A percentile compares a stretch with the other conserved stretches of the same genome.
Evolutionary conservation across 1,140 invertebrate species (phyloP).

Genomic region (Sitodiplosis mosellana): DNA sequence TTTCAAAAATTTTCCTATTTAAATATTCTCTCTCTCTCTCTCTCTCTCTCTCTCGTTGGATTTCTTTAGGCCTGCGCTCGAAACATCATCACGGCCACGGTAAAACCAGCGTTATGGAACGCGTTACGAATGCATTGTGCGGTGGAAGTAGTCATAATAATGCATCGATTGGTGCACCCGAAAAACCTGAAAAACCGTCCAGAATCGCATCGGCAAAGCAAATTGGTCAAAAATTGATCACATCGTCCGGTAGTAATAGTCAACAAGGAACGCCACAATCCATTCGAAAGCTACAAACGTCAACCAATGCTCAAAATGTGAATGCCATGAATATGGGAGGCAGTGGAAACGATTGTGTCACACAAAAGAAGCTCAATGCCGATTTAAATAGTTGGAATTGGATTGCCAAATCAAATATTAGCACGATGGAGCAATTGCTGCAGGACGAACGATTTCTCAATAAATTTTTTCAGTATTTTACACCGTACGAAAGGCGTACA

Average conservation of each 20-base stretch:
- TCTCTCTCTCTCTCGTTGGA: too few species aligned
- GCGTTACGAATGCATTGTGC: constrained; percentile 66
- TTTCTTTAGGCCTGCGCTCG: constrained; percentile 46
- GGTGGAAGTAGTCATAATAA: constrained; percentile 31
- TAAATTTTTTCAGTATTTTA: constrained; percentile 73
- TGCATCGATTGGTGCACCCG: constrained; percentile 15
- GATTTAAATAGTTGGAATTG: not conserved
- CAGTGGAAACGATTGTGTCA: not conserved
- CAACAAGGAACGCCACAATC: constrained; percentile 4
- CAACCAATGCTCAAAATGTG: constrained; percentile 3
- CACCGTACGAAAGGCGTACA: constrained; percentile 49
- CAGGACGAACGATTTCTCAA: constrained; percentile 67
- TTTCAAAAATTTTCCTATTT: too few species aligned
- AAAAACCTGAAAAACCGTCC: constrained; percentile 33
- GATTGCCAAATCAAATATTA: constrained; percentile 26
- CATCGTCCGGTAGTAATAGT: not conserved
- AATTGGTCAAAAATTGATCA: not conserved
- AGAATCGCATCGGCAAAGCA: constrained; percentile 13
- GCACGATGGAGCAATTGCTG: constrained; percentile 57
- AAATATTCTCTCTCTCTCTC: too few species aligned
- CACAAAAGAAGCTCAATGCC: not conserved
- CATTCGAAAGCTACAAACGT: constrained; percentile 4
- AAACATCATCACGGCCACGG: constrained; percentile 36
- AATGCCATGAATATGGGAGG: not conserved
- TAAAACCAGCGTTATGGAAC: constrained; percentile 57